phyloP scores from a whole-genome alignment of 2,113 vertebrate species.

The Dolichallabes microphthalmus region DNA sequence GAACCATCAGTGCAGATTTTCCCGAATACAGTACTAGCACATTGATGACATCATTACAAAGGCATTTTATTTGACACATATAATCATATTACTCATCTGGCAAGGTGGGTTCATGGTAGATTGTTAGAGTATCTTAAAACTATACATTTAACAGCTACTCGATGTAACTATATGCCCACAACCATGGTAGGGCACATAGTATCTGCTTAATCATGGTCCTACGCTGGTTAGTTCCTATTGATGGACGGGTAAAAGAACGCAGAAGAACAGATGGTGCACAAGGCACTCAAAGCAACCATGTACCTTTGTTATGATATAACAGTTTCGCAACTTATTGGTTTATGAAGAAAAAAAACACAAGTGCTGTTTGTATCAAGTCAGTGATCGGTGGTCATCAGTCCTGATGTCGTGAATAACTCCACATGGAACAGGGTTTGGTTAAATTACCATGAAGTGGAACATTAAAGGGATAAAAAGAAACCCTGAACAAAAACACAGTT shows the following conservation, averaged over 20 bases:
- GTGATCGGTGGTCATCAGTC: neutral
- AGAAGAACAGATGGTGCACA: neutral
- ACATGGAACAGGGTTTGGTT: neutral
- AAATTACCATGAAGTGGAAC: neutral
- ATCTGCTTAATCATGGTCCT: neutral
- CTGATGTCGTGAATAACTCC: constrained; percentile 6
- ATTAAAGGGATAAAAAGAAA: neutral
- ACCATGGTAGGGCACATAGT: neutral
- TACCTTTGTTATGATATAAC: neutral
- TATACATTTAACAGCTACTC: no score
- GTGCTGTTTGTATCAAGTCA: neutral
- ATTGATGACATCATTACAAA: neutral
- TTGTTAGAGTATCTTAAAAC: no score
- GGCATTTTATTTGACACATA: neutral
- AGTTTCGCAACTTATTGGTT: neutral
- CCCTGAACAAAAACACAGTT: neutral
- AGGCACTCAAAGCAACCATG: neutral
- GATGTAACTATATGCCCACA: neutral
- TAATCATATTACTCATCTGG: neutral
- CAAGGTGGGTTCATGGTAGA: neutral
- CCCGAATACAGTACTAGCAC: neutral
- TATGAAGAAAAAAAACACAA: neutral
- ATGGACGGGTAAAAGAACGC: neutral
- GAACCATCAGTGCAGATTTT: neutral
- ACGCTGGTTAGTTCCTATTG: neutral